These are phyloP conservation scores for Drosophila pseudoobscura DNA, from an alignment of 1,140 invertebrate genomes.

Conservation along the genomic window DNA sequence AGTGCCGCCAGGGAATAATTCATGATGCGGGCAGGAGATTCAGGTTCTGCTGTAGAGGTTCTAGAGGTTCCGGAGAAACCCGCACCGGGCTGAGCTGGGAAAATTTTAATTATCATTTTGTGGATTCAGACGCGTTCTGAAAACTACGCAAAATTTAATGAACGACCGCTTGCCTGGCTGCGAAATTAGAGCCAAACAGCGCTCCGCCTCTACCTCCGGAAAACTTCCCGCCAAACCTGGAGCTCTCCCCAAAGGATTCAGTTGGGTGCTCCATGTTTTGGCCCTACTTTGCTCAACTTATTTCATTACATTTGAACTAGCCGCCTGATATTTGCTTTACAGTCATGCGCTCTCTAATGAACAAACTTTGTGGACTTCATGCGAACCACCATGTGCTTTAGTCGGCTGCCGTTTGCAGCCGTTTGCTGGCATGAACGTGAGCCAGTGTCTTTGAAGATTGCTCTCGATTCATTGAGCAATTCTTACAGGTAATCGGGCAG, in stretches of 20 bases:
- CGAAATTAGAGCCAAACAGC: constrained; percentile 65
- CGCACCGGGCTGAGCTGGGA: constrained; percentile 17
- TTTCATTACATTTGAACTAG: constrained; percentile 66
- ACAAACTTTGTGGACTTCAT: constrained; percentile 45
- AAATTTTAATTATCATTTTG: constrained; percentile 74
- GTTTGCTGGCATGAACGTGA: neutral
- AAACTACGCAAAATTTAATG: constrained; percentile 72
- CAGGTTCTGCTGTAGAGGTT: constrained; percentile 5
- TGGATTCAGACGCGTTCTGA: constrained; percentile 55
- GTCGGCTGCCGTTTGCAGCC: neutral
- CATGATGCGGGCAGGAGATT: constrained; percentile 37
- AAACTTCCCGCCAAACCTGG: neutral
- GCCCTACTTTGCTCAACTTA: constrained; percentile 45
- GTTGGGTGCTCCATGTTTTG: constrained; percentile 2
- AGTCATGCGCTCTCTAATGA: constrained; percentile 66
- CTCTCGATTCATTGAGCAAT: constrained; percentile 42
- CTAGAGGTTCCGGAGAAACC: constrained; percentile 4
- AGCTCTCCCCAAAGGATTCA: constrained; percentile 5
- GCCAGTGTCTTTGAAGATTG: constrained; percentile 10
- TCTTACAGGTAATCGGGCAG: too few relatives aligned
- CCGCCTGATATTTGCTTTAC: constrained; percentile 61
- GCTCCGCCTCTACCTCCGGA: constrained; percentile 20
- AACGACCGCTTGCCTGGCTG: constrained; percentile 35
- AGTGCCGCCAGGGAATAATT: constrained; percentile 50
- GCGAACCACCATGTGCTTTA: neutral